Conservation (phyloP, 2,797 vertebrate species). For the Melanotaenia parkinsoni region DNA sequence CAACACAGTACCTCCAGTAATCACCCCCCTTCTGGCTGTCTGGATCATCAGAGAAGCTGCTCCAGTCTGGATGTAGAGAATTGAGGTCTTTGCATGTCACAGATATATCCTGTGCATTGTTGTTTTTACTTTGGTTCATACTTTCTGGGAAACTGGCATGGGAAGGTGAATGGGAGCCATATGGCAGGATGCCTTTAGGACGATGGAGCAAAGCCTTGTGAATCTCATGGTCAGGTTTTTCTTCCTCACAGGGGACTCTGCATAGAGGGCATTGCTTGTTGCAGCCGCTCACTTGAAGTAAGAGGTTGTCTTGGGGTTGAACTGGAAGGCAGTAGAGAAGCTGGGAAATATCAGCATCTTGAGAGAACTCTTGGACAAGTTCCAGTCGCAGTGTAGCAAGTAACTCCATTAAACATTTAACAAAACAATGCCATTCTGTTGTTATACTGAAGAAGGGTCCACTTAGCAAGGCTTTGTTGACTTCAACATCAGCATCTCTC, state of each 20-base stretch:
- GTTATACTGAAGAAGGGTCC: slow-evolving; percentile 77
- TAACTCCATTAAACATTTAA: slow-evolving; percentile 63
- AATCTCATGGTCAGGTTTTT: slow-evolving; percentile 58
- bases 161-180: slow-evolving; percentile 43
- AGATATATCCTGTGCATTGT: slow-evolving; percentile 27
- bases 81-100: slow-evolving; percentile 46
- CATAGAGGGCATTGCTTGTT: slow-evolving; percentile 77
- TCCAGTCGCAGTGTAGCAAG: slow-evolving; percentile 64
- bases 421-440: slow-evolving; percentile 70
- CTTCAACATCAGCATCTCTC: slow-evolving; percentile 63
- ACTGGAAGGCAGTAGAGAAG: slow-evolving; percentile 65
- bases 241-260: slow-evolving; percentile 71
- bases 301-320: slow-evolving; percentile 69
- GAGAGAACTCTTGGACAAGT: slow-evolving; percentile 66
- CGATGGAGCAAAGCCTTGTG: slow-evolving; percentile 75
- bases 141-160: slow-evolving; percentile 41
- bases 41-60: slow-evolving; percentile 42
- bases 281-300: slow-evolving; percentile 74
- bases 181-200: slow-evolving; percentile 67
- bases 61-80: slow-evolving; percentile 66
- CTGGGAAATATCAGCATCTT: slow-evolving; percentile 44
- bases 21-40: slow-evolving; percentile 22
- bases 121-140: slow-evolving; percentile 29
- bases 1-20: slow-evolving; percentile 77
- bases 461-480: slow-evolving; percentile 51